A percentile compares a stretch with the other conserved stretches of the same genome.
Conservation (phyloP, 2,113 vertebrate species). For the Gnathonemus echidnorhynchus region DNA sequence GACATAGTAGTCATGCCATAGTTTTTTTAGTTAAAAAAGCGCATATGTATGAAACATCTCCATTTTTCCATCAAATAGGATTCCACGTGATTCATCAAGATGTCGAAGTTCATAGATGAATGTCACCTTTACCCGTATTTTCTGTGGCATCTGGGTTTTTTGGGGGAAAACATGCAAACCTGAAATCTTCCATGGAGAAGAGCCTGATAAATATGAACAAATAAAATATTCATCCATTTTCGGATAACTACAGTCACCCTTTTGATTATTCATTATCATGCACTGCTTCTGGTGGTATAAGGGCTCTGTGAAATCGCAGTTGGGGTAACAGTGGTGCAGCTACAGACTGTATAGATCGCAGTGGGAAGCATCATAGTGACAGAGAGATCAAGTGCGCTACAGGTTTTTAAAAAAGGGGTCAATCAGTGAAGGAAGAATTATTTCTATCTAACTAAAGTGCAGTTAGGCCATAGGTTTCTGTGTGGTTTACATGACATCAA, state of each 20-base stretch:
- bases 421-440: background rate
- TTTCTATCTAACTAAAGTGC: background rate
- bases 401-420: background rate
- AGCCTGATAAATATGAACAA: background rate
- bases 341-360: background rate
- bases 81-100: background rate
- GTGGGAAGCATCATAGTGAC: background rate
- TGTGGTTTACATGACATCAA: background rate
- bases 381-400: background rate
- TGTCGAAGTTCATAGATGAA: background rate
- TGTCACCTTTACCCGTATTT: background rate
- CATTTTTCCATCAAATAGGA: background rate
- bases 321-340: too few relatives aligned
- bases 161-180: background rate
- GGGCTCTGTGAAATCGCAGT: background rate
- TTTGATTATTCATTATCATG: background rate
- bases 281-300: background rate
- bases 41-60: background rate
- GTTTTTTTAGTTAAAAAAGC: background rate
- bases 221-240: background rate
- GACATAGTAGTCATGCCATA: background rate
- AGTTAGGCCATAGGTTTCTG: background rate
- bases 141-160: background rate
- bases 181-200: background rate
- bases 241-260: background rate